phyloP scores from a whole-genome alignment of 2,113 vertebrate species.

The Mugil cephalus region DNA sequence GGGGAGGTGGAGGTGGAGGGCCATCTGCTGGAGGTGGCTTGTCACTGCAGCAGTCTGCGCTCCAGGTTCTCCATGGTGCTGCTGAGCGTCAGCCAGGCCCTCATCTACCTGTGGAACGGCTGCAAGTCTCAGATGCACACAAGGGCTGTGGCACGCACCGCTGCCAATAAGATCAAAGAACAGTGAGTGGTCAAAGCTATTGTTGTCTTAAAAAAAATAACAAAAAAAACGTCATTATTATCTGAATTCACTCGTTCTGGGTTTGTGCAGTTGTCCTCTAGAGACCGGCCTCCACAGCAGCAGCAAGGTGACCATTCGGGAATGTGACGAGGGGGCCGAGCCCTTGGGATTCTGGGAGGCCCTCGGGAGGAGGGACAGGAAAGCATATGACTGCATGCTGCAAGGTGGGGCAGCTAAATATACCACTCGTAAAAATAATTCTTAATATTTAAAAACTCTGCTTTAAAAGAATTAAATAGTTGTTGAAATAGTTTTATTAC shows the following conservation, averaged over 20 bases:
- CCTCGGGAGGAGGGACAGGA: conserved; percentile 91
- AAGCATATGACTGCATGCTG: conserved; percentile 97
- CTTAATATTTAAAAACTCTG: too few species aligned
- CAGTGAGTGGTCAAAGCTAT: too few species aligned
- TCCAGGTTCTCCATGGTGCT: conserved; percentile 96
- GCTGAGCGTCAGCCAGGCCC: conserved; percentile 92
- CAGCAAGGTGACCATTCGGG: conserved; percentile 93
- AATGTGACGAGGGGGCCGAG: conserved; percentile 94
- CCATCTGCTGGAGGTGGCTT: conserved; percentile 95
- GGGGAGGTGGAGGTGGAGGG: conserved; percentile 93
- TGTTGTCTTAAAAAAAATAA: too few species aligned
- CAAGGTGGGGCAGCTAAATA: conserved; percentile 91
- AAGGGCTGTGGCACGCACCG: conserved; percentile 90
- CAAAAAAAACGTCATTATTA: too few species aligned
- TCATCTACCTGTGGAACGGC: conserved; percentile 98
- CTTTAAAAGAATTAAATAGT: too few species aligned
- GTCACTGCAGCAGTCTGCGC: conserved; percentile 97
- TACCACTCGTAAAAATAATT: too few species aligned
- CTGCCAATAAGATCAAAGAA: conserved; percentile 94
- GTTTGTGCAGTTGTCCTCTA: conserved; percentile 87
- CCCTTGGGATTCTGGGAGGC: conserved; percentile 94
- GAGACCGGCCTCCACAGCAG: conserved; percentile 96
- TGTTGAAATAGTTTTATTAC: too few species aligned
- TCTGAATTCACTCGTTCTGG: too few species aligned
- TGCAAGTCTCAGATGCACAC: conserved; percentile 95